These are phyloP conservation scores for Pomatostomus ruficeps DNA, from an alignment of 2,113 vertebrate species.

Conservation along the genomic window DNA sequence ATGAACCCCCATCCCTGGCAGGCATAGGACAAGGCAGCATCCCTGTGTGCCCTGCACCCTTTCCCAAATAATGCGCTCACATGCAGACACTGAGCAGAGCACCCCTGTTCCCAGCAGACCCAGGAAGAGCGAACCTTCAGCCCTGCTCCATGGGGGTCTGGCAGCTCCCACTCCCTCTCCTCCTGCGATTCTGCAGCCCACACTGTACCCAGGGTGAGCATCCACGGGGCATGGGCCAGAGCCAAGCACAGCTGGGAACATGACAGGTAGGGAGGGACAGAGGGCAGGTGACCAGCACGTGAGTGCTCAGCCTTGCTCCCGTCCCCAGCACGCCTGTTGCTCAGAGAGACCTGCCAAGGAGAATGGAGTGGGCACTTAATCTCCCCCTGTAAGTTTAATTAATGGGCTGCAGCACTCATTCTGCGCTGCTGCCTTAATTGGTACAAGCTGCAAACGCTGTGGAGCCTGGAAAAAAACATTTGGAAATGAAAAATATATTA, in stretches of 20 bases:
- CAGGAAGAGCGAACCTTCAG: not conserved
- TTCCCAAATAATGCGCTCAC: fast-evolving
- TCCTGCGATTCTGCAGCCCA: fast-evolving
- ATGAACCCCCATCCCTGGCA: fast-evolving
- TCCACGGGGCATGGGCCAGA: not conserved
- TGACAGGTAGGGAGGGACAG: fast-evolving
- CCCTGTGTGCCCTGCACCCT: fast-evolving
- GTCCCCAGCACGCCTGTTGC: not conserved
- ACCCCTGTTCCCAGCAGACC: fast-evolving
- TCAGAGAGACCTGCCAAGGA: slow-evolving; percentile 17
- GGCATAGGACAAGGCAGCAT: not conserved
- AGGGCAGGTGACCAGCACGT: not conserved
- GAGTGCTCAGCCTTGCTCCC: not conserved
- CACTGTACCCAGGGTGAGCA: not conserved
- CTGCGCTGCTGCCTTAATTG: slow-evolving; percentile 64
- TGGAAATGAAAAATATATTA: slow-evolving; percentile 69
- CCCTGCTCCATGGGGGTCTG: fast-evolving
- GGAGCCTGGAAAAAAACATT: slow-evolving; percentile 62
- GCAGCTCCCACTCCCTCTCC: fast-evolving
- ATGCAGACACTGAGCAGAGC: fast-evolving
- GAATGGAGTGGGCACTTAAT: slow-evolving; percentile 61
- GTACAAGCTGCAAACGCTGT: slow-evolving; percentile 64
- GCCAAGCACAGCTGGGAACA: fast-evolving
- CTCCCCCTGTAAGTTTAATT: slow-evolving; percentile 62
- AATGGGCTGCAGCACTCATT: slow-evolving; percentile 63